These are phyloP conservation scores for Oryctes rhinoceros DNA, from an alignment of 1,140 invertebrate genomes.

Conservation along the genomic window DNA sequence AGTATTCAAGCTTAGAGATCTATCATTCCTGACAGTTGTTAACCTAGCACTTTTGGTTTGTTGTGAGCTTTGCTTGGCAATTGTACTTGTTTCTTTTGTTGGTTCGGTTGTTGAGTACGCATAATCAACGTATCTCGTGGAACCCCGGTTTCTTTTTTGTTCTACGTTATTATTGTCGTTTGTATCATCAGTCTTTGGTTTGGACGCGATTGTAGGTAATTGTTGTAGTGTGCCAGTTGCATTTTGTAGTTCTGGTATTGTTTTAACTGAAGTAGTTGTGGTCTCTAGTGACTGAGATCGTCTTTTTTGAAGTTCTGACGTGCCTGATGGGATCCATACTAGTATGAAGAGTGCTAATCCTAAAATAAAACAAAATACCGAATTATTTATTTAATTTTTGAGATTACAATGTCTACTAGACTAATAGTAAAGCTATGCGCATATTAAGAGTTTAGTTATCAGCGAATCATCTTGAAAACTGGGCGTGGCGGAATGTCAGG, in stretches of 20 bases:
- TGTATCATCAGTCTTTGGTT: conserved; percentile 32
- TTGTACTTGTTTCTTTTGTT: conserved; percentile 6
- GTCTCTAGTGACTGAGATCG: not conserved
- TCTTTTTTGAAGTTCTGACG: conserved; percentile 2
- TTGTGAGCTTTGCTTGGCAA: not conserved
- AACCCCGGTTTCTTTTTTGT: not conserved
- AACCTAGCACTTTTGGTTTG: not conserved
- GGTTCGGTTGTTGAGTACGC: not conserved
- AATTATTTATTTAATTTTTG: no score
- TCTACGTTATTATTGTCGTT: not conserved
- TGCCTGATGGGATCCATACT: not conserved
- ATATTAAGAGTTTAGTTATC: no score
- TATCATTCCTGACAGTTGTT: conserved; percentile 39
- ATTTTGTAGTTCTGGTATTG: not conserved
- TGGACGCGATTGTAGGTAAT: not conserved
- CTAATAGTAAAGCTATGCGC: no score
- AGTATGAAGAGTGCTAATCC: not conserved
- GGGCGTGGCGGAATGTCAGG: no score
- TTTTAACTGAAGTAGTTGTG: conserved; percentile 30
- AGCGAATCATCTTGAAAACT: no score
- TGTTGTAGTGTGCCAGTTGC: not conserved
- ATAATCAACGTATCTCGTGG: not conserved
- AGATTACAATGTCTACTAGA: no score
- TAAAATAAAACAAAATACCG: not conserved
- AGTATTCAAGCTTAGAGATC: conserved; percentile 54